Conservation (phyloP, 2,797 vertebrate genomes). For the Acipenser ruthenus region DNA sequence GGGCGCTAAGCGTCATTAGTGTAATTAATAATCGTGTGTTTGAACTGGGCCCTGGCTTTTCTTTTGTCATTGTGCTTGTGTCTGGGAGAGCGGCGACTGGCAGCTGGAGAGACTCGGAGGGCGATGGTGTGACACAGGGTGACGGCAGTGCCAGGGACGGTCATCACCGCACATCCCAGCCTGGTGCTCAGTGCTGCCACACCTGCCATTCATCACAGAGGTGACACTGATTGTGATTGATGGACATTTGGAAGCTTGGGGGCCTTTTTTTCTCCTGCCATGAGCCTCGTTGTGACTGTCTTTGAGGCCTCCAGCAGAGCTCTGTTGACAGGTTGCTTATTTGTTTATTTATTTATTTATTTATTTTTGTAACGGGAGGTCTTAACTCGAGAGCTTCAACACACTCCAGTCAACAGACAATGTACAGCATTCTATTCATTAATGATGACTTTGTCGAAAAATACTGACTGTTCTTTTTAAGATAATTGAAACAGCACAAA, state of each 20-base stretch:
- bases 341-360: background rate
- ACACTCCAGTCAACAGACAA: background rate
- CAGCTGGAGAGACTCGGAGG: constrained; percentile 74
- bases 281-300: background rate
- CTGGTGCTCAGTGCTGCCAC: constrained; percentile 29
- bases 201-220: constrained; percentile 36
- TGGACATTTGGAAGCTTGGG: constrained; percentile 13
- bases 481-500: background rate
- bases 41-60: constrained; percentile 44
- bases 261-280: background rate
- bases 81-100: constrained; percentile 48
- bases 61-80: constrained; percentile 44
- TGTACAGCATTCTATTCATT: too few species aligned
- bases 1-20: constrained; percentile 30
- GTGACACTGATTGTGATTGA: constrained; percentile 20
- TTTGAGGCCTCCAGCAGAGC: background rate
- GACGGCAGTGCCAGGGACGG: constrained; percentile 75
- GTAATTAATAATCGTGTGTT: constrained; percentile 63
- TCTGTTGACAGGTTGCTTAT: background rate
- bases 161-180: constrained; percentile 33
- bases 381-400: background rate
- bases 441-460: too few species aligned
- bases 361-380: background rate
- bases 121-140: constrained; percentile 57
- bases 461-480: background rate